A percentile compares a stretch with the other conserved stretches of the same genome.
Conservation (phyloP, 2,113 vertebrate species). For the Theristicus caerulescens region DNA sequence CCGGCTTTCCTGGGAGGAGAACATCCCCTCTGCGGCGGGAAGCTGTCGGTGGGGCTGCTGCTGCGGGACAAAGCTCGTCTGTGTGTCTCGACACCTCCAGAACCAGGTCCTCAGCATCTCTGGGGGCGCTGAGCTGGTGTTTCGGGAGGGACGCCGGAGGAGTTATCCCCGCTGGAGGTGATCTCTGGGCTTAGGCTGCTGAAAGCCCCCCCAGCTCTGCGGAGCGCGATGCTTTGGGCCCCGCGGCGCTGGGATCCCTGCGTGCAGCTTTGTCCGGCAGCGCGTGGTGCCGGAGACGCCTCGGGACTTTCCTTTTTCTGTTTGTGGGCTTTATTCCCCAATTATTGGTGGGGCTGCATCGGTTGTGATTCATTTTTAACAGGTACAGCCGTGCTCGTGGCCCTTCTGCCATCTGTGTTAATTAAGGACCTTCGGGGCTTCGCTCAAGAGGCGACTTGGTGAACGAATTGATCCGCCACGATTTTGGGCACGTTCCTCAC, state of each 20-base stretch:
- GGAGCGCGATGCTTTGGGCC: fast-evolving
- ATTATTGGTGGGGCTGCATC: fast-evolving
- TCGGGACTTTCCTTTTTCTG: not conserved
- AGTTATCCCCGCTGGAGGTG: fast-evolving
- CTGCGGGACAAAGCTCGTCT: not conserved
- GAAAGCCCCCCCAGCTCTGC: not conserved
- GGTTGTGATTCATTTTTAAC: fast-evolving
- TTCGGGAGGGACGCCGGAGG: fast-evolving
- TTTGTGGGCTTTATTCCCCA: not conserved
- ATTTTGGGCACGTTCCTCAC: not conserved
- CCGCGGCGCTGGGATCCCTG: fast-evolving
- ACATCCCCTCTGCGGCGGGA: fast-evolving
- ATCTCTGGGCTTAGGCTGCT: not conserved
- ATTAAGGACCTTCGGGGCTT: not conserved
- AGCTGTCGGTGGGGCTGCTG: not conserved
- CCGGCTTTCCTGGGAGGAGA: not conserved
- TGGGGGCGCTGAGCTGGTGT: fast-evolving
- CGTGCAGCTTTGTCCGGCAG: fast-evolving
- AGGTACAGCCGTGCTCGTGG: fast-evolving
- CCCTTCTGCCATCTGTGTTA: not conserved
- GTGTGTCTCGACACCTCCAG: fast-evolving
- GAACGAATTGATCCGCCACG: fast-evolving
- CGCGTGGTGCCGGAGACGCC: no score
- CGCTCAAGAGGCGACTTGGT: not conserved
- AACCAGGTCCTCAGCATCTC: fast-evolving